Base-by-base conservation (phyloP, 2,888 invertebrate species). In the Lucinisca nassula region DNA sequence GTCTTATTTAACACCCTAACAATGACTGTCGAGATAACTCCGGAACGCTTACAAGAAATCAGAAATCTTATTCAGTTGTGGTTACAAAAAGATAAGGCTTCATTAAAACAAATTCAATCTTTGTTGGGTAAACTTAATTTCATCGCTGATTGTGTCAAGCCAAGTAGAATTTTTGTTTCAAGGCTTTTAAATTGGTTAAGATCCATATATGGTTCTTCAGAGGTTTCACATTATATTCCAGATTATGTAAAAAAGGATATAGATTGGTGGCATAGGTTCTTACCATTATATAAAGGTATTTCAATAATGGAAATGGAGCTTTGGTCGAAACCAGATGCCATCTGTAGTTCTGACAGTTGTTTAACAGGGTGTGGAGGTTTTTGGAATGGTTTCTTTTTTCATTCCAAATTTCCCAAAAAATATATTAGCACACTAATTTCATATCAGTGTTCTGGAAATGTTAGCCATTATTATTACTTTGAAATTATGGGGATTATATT, bases 51-150 rank as follows among this genome's bases (percentile, higher is more conserved):
- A 21, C 12, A n/a, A 24, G 77, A 85, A 45, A 80, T 81, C 12
- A 35, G 45, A 27, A 2, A 6, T 27, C 76, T 84, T 32, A 24
- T 85, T n/a, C n/a, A n/a, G n/a, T 24, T 21, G n/a, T 85, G 85
- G 85, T 30, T 77, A 51, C 0, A 27, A 0, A 81, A 45, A 61
- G 70, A 58, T 12, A 10, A 21, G 24, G 85, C 73, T 73, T 35
- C 78, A 17, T 37, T 85, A 32, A 85, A 81, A 58, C 55, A 85
- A 21, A 40, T 85, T 30, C 77, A 85, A 58, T 61, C 35, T 12
- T 75, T 84, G 21, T 45, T 79, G n/a, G 75, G 85, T 21, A 81
- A 85, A 75, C 51, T 84, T n/a, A 84, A 84, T 79, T 84, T 84
- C 37, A 61, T 85, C 17, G 81, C 67, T 21, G 82, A 77, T 24